Percentiles rank a stretch among this genome's conserved stretches.
Conservation (phyloP, 2,113 vertebrate species). For the Spermophilus dauricus region DNA sequence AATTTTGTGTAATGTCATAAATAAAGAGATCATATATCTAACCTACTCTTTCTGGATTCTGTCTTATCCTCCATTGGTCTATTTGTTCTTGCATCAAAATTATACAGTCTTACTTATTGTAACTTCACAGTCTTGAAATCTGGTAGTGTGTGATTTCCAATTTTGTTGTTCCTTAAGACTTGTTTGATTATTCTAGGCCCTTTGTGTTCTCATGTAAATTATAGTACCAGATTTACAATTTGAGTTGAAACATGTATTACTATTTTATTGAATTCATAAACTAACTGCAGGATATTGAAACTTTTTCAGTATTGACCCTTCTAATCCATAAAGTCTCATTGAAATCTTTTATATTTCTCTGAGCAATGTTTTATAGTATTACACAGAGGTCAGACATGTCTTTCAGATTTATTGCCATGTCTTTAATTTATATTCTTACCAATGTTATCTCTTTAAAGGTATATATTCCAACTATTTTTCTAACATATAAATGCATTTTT, state of each 20-base stretch:
- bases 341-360: conserved; percentile 33
- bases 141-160: not conserved
- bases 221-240: not conserved
- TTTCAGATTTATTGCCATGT: not conserved
- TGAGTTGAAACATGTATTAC: not conserved
- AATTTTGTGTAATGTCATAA: not conserved
- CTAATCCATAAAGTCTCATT: not conserved
- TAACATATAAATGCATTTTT: not conserved
- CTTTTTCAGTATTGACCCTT: not conserved
- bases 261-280: not conserved
- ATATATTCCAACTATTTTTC: not conserved
- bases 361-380: not conserved
- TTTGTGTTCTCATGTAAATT: not conserved
- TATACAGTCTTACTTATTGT: not conserved
- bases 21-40: not conserved
- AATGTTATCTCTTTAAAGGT: not conserved
- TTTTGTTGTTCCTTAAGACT: not conserved
- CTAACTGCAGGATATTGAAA: not conserved
- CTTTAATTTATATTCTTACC: not conserved
- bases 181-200: not conserved
- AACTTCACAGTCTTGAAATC: not conserved
- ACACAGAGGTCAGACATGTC: not conserved
- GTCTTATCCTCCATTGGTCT: not conserved
- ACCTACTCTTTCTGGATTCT: not conserved
- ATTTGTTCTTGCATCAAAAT: not conserved